Conservation (phyloP, 2,113 vertebrate genomes). For the Cephalopholis sonnerati region DNA sequence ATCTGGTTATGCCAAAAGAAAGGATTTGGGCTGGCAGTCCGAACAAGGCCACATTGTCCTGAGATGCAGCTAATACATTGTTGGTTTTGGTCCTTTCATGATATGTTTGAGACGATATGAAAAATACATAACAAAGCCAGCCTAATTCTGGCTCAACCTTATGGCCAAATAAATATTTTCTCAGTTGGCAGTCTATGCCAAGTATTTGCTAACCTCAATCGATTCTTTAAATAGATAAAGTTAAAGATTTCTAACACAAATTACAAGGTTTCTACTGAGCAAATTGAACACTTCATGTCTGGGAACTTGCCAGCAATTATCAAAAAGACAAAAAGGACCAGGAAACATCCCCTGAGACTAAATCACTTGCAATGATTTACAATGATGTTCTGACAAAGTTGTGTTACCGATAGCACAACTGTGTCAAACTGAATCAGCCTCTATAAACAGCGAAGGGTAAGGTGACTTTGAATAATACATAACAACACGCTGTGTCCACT, state of each 20-base stretch:
- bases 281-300: constrained; percentile 37
- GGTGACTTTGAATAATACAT: constrained; percentile 58
- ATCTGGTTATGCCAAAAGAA: too few species aligned
- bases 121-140: not conserved
- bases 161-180: constrained; percentile 2
- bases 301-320: constrained; percentile 39
- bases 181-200: constrained; percentile 10
- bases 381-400: constrained; percentile 43
- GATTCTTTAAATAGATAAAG: constrained; percentile 40
- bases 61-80: not conserved
- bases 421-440: constrained; percentile 44
- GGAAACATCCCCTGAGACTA: constrained; percentile 16
- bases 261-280: constrained; percentile 6
- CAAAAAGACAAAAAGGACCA: constrained; percentile 16
- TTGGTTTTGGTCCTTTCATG: not conserved
- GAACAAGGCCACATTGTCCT: not conserved
- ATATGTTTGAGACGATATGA: not conserved
- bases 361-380: constrained; percentile 26
- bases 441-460: constrained; percentile 3
- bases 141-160: not conserved
- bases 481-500: not conserved
- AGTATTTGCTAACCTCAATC: constrained; percentile 34
- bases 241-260: constrained; percentile 33
- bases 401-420: constrained; percentile 14
- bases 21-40: too few species aligned